Percentiles rank a stretch among this genome's conserved stretches.
These are phyloP conservation scores for Stenotaenia linearis DNA, from an alignment of 2,888 invertebrate genomes.

Conservation along the genomic window DNA sequence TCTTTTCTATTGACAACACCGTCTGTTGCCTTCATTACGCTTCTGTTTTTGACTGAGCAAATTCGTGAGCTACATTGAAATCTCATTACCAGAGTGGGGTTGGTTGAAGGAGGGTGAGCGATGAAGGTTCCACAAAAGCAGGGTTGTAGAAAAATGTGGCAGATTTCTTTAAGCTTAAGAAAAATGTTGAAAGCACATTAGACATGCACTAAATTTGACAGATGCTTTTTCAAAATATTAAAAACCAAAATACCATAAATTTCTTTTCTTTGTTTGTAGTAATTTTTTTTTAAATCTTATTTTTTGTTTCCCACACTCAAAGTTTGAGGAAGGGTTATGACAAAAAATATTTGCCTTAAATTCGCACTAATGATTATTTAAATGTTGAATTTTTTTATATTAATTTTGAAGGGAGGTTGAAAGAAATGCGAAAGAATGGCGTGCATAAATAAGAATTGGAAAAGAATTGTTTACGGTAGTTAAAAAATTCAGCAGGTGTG, in stretches of 20 bases:
- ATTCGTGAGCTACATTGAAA: slow-evolving; percentile 26
- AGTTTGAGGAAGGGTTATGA: not conserved
- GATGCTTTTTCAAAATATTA: slow-evolving; percentile 22
- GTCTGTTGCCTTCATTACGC: slow-evolving; percentile 15
- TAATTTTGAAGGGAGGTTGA: no score
- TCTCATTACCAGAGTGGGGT: not conserved
- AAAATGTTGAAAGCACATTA: slow-evolving; percentile 24
- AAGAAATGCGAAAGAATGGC: not conserved
- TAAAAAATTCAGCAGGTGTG: slow-evolving; percentile 17
- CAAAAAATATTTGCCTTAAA: not conserved
- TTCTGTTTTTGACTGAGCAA: slow-evolving; percentile 23
- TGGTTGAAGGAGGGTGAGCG: not conserved
- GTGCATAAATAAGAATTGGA: not conserved
- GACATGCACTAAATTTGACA: slow-evolving; percentile 23
- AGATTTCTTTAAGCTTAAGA: slow-evolving; percentile 1
- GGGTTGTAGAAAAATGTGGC: slow-evolving; percentile 10
- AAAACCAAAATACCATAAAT: not conserved
- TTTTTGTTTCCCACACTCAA: no score
- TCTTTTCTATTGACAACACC: slow-evolving; percentile 16
- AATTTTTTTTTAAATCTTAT: not conserved
- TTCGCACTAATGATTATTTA: not conserved
- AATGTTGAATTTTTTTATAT: not conserved
- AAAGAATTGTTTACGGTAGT: not conserved
- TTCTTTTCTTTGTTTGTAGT: not conserved
- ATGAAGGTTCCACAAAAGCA: not conserved